Conservation (phyloP, 1,140 invertebrate species). For the Pseudomyrmex cubaensis region DNA sequence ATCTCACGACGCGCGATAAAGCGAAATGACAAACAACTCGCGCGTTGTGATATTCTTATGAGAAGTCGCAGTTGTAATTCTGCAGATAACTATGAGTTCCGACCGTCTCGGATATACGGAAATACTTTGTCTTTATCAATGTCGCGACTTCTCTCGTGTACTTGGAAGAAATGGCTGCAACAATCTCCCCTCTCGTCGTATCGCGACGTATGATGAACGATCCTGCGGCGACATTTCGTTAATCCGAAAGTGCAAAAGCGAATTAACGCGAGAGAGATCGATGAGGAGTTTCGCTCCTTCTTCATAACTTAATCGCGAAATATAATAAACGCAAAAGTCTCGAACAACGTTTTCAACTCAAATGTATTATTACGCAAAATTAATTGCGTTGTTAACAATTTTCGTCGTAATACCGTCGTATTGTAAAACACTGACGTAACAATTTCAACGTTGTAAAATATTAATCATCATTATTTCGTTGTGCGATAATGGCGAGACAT, state of each 20-base stretch:
- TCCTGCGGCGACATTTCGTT: constrained; percentile 22
- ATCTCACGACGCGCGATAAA: background rate
- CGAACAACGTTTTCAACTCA: background rate
- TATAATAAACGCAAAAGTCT: background rate
- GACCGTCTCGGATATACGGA: constrained; percentile 46
- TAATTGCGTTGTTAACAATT: constrained; percentile 24
- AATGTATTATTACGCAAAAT: background rate
- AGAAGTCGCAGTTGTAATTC: constrained; percentile 53
- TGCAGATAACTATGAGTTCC: constrained; percentile 42
- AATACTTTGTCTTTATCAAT: constrained; percentile 58
- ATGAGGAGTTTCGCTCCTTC: background rate
- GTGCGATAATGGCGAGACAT: constrained; percentile 37
- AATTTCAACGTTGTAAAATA: background rate
- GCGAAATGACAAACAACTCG: constrained; percentile 32
- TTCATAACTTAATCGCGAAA: background rate
- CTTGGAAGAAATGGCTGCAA: constrained; percentile 29
- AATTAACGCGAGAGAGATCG: constrained; percentile 42
- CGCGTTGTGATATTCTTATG: constrained; percentile 44
- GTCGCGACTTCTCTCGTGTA: constrained; percentile 24
- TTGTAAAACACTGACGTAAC: background rate
- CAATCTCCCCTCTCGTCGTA: background rate
- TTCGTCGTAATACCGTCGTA: background rate
- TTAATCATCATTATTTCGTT: constrained; percentile 28
- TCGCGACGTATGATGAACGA: constrained; percentile 38
- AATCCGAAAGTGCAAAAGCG: constrained; percentile 17